phyloP scores from a whole-genome alignment of 2,113 vertebrate genomes.

The Crotalus helleri region DNA sequence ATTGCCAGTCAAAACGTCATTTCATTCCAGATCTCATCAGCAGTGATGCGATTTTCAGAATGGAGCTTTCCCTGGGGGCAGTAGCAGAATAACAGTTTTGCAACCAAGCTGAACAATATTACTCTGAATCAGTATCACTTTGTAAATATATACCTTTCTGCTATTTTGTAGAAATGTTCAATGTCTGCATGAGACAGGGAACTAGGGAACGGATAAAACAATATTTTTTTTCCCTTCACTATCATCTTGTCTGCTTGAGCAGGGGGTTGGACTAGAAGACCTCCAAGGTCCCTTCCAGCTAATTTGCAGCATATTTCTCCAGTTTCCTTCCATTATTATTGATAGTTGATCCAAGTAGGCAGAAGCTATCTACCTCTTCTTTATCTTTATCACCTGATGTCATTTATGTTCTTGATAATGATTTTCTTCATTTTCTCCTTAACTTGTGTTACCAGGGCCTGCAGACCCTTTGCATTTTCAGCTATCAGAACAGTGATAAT shows the following conservation, averaged over 20 bases:
- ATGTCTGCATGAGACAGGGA: conserved; percentile 2
- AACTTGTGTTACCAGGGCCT: not conserved
- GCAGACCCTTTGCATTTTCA: not conserved
- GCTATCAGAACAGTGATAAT: not conserved
- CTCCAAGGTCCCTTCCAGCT: too few relatives aligned
- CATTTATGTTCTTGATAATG: not conserved
- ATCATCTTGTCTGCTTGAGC: not conserved
- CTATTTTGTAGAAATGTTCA: conserved; percentile 18
- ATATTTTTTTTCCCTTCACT: conserved; percentile 5
- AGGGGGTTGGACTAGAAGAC: too few relatives aligned
- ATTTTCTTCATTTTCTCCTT: not conserved
- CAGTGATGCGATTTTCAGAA: not conserved
- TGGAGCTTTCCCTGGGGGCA: not conserved
- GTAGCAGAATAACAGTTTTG: not conserved
- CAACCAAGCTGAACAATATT: not conserved
- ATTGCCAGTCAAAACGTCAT: not conserved
- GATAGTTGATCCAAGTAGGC: not conserved
- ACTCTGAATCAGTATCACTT: not conserved
- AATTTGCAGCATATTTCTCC: not conserved
- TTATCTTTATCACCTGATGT: not conserved
- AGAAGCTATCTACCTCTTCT: not conserved
- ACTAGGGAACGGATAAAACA: conserved; percentile 23
- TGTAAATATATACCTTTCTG: conserved; percentile 13
- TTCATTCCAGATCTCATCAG: not conserved
- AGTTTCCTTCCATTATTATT: not conserved